Conservation (phyloP, 2,888 invertebrate genomes). For the Rotaria magnacalcarata region DNA sequence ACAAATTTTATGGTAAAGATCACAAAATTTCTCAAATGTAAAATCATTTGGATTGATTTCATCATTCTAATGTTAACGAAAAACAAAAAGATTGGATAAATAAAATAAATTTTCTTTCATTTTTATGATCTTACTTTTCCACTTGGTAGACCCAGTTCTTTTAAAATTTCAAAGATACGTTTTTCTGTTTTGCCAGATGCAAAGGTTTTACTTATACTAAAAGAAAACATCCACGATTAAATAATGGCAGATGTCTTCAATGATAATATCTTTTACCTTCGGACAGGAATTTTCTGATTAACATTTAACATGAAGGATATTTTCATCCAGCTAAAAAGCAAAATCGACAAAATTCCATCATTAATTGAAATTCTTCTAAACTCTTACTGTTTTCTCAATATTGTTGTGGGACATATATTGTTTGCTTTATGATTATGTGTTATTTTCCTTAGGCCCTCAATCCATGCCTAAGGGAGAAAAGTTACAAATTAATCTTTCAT, state of each 20-base stretch:
- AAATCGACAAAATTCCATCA: background rate
- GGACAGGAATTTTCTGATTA: conserved; percentile 89
- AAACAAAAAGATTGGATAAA: conserved; percentile 49
- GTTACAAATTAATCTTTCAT: background rate
- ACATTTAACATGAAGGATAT: conserved; percentile 86
- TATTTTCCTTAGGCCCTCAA: conserved; percentile 77
- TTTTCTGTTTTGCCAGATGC: conserved; percentile 99
- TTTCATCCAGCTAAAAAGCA: conserved; percentile 83
- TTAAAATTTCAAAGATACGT: conserved; percentile 88
- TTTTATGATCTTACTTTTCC: conserved; percentile 62
- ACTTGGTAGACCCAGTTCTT: conserved; percentile 84
- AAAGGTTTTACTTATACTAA: conserved; percentile 83
- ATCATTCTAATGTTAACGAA: conserved; percentile 67
- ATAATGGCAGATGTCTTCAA: background rate
- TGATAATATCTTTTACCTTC: conserved; percentile 61
- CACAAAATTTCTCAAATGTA: conserved; percentile 97
- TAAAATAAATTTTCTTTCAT: background rate
- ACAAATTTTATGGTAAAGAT: conserved; percentile 94
- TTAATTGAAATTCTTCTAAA: background rate
- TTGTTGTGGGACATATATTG: conserved; percentile 89
- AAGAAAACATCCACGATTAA: conserved; percentile 47
- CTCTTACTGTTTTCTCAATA: conserved; percentile 96
- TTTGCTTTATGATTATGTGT: conserved; percentile 92
- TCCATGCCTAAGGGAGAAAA: conserved; percentile 75
- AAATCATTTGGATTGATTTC: conserved; percentile 87